Conservation (phyloP, 1,140 invertebrate species). For the Cataglyphis hispanica region DNA sequence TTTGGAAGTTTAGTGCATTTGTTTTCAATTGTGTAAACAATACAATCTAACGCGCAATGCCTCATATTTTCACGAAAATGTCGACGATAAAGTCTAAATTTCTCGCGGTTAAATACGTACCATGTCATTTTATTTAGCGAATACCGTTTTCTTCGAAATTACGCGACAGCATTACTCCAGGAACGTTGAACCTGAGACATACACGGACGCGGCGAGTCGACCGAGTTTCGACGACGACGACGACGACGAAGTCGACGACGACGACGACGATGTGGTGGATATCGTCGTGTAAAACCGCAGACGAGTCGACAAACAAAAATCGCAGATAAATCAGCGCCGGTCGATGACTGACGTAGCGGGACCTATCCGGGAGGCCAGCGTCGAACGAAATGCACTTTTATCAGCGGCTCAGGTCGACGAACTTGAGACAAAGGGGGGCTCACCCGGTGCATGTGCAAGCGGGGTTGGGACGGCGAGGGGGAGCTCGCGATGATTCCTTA, state of each 20-base stretch:
- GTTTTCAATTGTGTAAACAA: neutral
- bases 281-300: constrained; percentile 61
- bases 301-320: constrained; percentile 64
- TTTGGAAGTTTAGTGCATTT: too few species aligned
- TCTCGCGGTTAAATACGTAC: constrained; percentile 17
- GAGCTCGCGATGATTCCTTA: constrained; percentile 61
- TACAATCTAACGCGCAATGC: too few species aligned
- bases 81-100: constrained; percentile 18
- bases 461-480: constrained; percentile 42
- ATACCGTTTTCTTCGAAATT: constrained; percentile 25
- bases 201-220: constrained; percentile 65
- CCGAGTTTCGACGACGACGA: constrained; percentile 64
- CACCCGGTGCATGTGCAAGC: constrained; percentile 35
- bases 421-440: constrained; percentile 57
- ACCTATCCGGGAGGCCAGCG: constrained; percentile 25
- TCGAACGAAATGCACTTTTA: constrained; percentile 78
- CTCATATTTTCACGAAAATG: constrained; percentile 25
- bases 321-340: constrained; percentile 55
- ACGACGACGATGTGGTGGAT: constrained; percentile 51
- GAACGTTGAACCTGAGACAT: constrained; percentile 46
- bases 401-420: constrained; percentile 76
- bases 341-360: constrained; percentile 58
- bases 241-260: too few species aligned
- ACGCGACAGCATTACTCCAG: constrained; percentile 22
- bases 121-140: constrained; percentile 21